phyloP scores from a whole-genome alignment of 2,113 vertebrate species.

The Indicator indicator region DNA sequence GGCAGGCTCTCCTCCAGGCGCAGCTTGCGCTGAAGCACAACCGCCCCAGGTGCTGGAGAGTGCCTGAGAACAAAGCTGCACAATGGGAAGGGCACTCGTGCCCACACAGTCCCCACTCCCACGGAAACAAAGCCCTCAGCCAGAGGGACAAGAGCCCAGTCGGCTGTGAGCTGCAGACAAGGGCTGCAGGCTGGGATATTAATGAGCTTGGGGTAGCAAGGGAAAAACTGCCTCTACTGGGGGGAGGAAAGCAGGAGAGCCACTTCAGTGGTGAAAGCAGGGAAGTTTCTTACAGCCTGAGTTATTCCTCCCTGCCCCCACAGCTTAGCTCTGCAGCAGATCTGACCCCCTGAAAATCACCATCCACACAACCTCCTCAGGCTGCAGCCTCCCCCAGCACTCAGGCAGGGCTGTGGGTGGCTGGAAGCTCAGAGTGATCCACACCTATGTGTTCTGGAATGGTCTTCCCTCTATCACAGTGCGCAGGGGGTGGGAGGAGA shows the following conservation, averaged over 20 bases:
- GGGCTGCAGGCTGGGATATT: not conserved
- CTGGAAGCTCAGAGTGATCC: not conserved
- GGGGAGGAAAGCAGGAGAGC: not conserved
- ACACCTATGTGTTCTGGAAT: accelerated
- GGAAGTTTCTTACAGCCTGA: not conserved
- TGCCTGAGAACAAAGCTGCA: constrained; percentile 59
- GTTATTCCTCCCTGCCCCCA: not conserved
- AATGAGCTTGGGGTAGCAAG: constrained; percentile 29
- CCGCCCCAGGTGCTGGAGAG: constrained; percentile 61
- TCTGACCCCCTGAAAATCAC: not conserved
- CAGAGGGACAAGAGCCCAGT: constrained; percentile 15
- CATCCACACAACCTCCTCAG: not conserved
- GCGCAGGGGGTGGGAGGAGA: not conserved
- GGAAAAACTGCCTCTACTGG: not conserved
- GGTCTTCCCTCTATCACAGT: not conserved
- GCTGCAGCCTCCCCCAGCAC: not conserved
- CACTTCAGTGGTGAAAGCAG: not conserved
- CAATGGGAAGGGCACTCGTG: constrained; percentile 23
- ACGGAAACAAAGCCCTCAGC: constrained; percentile 52
- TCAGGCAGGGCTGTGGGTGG: accelerated
- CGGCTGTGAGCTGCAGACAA: not conserved
- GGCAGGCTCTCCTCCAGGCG: constrained; percentile 60
- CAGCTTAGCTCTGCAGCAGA: not conserved
- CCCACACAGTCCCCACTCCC: constrained; percentile 14
- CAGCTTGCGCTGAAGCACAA: constrained; percentile 45